Evolutionary conservation across 2,113 vertebrate genomes (phyloP).

Genomic region (Nibea albiflora): DNA sequence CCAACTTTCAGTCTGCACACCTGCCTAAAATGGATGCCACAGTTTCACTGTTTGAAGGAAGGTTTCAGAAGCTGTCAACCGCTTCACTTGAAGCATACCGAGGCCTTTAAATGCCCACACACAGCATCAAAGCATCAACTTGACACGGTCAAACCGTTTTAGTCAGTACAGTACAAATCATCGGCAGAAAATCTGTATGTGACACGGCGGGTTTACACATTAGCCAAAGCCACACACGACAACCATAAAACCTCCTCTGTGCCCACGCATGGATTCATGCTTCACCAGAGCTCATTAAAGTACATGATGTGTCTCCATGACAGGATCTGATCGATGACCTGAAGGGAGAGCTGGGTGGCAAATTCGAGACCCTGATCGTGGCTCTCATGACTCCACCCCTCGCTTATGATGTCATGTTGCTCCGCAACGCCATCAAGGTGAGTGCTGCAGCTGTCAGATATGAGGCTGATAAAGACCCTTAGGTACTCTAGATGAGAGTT

Average conservation of each 20-base stretch:
- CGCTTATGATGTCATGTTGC: slow-evolving; percentile 87
- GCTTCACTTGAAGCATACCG: background rate
- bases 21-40: no score
- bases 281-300: background rate
- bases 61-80: background rate
- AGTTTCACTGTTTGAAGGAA: no score
- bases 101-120: background rate
- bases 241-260: background rate
- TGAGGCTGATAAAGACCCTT: background rate
- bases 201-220: background rate
- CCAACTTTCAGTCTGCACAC: no score
- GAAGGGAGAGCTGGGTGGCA: slow-evolving; percentile 93
- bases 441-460: background rate
- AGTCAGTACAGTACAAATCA: background rate
- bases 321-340: slow-evolving; percentile 92
- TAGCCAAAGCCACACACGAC: background rate
- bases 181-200: background rate
- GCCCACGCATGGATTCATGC: background rate
- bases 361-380: slow-evolving; percentile 92
- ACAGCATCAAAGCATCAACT: background rate
- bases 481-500: background rate
- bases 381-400: slow-evolving; percentile 88
- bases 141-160: background rate
- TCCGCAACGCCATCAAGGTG: slow-evolving; percentile 95
- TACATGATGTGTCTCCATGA: background rate